A percentile compares a stretch with the other conserved stretches of the same genome.
These are phyloP conservation scores for Tetramorium simillimum DNA, from an alignment of 1,140 invertebrate species.

Conservation along the genomic window DNA sequence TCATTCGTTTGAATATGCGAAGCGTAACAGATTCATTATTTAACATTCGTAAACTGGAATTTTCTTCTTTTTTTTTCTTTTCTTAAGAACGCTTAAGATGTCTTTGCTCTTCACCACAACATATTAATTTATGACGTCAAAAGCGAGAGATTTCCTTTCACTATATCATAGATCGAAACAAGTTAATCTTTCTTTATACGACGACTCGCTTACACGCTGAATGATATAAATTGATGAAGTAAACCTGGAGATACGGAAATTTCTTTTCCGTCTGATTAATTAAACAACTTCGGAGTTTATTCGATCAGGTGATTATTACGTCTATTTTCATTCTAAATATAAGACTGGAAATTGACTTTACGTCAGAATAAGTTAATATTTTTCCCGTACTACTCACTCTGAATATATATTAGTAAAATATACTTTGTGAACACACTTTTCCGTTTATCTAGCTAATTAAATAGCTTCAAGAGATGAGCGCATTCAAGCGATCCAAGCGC, in stretches of 20 bases:
- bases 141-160: neutral
- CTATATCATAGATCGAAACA: neutral
- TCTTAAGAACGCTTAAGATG: too few species aligned
- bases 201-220: neutral
- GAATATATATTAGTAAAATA: neutral
- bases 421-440: neutral
- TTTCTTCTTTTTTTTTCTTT: neutral
- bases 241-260: neutral
- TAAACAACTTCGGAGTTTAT: neutral
- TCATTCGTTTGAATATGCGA: neutral
- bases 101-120: neutral
- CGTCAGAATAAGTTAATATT: neutral
- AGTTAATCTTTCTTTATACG: neutral
- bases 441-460: neutral
- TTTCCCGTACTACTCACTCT: neutral
- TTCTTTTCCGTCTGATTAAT: neutral
- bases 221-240: constrained; percentile 6
- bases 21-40: neutral
- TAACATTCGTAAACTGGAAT: neutral
- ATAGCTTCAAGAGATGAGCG: neutral
- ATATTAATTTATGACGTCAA: neutral
- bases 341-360: neutral
- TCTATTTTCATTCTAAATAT: neutral
- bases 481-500: too few species aligned
- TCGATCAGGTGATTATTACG: neutral